These are phyloP conservation scores for Helogale parvula DNA, from an alignment of 2,113 vertebrate species.

Conservation along the genomic window DNA sequence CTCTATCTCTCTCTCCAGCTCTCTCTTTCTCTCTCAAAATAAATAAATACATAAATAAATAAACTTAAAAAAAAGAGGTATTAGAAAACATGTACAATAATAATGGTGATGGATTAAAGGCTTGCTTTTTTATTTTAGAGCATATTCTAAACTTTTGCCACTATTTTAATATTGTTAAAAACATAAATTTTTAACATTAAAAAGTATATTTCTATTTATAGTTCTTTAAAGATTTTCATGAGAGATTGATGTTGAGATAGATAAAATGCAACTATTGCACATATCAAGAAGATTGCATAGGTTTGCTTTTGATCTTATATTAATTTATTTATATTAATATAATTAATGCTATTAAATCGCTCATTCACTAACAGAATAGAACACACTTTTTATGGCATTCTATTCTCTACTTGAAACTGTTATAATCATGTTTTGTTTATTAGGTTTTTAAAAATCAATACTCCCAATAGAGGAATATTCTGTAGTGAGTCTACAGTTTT, in stretches of 20 bases:
- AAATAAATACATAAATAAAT: too few relatives aligned
- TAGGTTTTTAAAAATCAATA: not conserved
- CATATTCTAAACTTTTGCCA: not conserved
- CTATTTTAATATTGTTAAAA: not conserved
- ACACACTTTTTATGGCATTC: not conserved
- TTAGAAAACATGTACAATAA: not conserved
- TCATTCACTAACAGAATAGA: not conserved
- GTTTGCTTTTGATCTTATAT: not conserved
- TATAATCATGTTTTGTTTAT: not conserved
- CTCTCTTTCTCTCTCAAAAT: too few relatives aligned
- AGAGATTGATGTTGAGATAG: not conserved
- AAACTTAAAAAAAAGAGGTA: not conserved
- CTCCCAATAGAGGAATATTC: not conserved
- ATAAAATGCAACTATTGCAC: not conserved
- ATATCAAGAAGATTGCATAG: not conserved
- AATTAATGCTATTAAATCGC: not conserved
- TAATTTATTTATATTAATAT: not conserved
- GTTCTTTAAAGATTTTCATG: not conserved
- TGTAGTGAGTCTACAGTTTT: not conserved
- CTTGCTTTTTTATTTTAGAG: not conserved
- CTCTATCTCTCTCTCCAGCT: too few relatives aligned
- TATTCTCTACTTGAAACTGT: not conserved
- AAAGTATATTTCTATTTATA: not conserved
- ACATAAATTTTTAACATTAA: not conserved
- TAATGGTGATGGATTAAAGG: not conserved